Base-by-base conservation (phyloP, 37 sponge, comb jelly and placozoan genomes). In the Chondrosia reniformis region DNA sequence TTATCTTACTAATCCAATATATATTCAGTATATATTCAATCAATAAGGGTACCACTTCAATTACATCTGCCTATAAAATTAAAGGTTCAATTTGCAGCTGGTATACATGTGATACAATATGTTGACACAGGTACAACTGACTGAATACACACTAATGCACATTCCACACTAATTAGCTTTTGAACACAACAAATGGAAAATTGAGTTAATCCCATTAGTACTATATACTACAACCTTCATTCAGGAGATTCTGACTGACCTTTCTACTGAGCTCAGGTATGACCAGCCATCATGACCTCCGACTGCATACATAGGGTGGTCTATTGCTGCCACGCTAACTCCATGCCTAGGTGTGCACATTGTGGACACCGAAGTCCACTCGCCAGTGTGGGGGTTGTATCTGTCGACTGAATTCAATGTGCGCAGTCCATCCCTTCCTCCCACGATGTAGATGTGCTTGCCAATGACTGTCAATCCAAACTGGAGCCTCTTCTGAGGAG, bases 251-350 rank as follows among this genome's bases (percentile, higher is more conserved):
- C 27, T 22, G 5, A 38, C 79, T 55, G 28, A 89, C 91, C 91
- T 85, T 43, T 90, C 91, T 5, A 85, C 91, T 25, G 86, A 83
- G 67, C 72, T 79, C 56, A 90, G 78, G 49, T 90, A 90, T 0
- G 91, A 90, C 91, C 91, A 90, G 0, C 91, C 91, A 61, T 90
- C 92, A 69, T 91, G 92, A 1, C 87, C 92, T 25, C 92, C 87
- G 19, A 94, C 90, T 32, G 94, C 91, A 87, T 90, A 94, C 71
- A 94, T 77, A 2, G 85, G 91, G 12, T 88, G 91, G 42, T 28
- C 39, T 55, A 94, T 46, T 32, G 76, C 44, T 19, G 85, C 89
- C 30, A 93, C 93, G 2, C 89, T 80, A 15, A 90, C 91, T 10
- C 91, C 91, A 55, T 90, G 91, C n/a, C 91, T 72, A 21, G 82